Base-by-base conservation (phyloP, 1,140 invertebrate species). In the Dysdera silvatica region DNA sequence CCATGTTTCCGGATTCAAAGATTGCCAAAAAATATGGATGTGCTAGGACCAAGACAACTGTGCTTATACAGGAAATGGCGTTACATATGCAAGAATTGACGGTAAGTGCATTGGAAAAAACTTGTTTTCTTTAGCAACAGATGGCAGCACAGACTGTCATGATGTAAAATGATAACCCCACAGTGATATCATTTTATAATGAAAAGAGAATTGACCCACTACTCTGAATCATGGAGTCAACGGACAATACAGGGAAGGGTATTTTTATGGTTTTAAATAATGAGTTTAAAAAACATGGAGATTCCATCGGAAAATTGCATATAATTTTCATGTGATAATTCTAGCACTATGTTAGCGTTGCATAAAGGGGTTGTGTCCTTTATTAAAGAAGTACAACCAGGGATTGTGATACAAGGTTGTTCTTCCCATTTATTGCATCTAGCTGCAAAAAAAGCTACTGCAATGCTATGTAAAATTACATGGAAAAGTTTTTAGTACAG, bases 1-100 rank as follows among this genome's bases (percentile, higher is more conserved):
- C 24, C 8, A 49, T 49, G 47, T 49, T 49, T 26, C 47, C 47
- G n/a, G 40, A 49, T 12, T 32, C 23, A 7, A 45, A 23, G 32
- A 57, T 33, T 63, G 16, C 28, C 0, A 49, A 49, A n/a, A 49
- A n/a, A 26, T 49, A 49, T 49, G 47, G 47, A 49, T 49, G 47
- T 26, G 20, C 26, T 4, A 8, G 47, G 4, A 49, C 47, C 29
- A 49, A 49, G n/a, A 49, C 23, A 6, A 26, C 23, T 26, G 47
- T 28, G 29, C 24, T 49, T 26, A n/a, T 49, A n/a, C 5, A 28
- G 14, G 47, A 49, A 49, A 49, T 49, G 7, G 18, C 43, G 26
- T 49, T 18, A 16, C 24, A 6, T 26, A 49, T 26, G 29, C 8
- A 37, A 37, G 35, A 10, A n/a, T 10, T 8, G 35, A n/a, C 8